Evolutionary conservation across 1,140 invertebrate species (phyloP).

Genomic region (Drosophila funebris): DNA sequence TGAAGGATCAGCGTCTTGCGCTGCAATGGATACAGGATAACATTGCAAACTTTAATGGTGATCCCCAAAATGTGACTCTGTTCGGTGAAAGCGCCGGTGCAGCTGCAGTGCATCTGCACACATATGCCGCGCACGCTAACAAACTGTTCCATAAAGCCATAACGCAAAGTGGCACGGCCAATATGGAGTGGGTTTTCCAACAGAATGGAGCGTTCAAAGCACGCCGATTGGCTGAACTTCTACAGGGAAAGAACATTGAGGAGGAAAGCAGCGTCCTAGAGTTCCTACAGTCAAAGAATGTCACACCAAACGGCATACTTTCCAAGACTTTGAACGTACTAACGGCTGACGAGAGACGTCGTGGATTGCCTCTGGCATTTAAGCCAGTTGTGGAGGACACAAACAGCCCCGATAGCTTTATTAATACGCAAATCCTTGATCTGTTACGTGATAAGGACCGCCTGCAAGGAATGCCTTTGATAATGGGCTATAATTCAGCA

Average conservation of each 20-base stretch:
- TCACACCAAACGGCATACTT: conserved; percentile 33
- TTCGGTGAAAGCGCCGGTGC: conserved; percentile 85
- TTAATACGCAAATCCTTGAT: conserved; percentile 52
- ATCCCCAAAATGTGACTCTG: conserved; percentile 85
- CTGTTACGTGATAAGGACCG: conserved; percentile 48
- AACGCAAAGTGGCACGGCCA: conserved; percentile 82
- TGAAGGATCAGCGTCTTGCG: conserved; percentile 86
- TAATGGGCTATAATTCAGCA: conserved; percentile 71
- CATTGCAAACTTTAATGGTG: conserved; percentile 86
- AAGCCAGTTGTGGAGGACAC: conserved; percentile 68
- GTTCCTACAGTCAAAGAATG: conserved; percentile 62
- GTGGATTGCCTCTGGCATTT: conserved; percentile 64
- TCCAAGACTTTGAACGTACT: conserved; percentile 50
- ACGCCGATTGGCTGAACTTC: conserved; percentile 47
- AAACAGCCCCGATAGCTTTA: conserved; percentile 59
- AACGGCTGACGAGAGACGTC: conserved; percentile 66
- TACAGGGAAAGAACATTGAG: conserved; percentile 52
- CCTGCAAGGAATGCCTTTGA: conserved; percentile 52
- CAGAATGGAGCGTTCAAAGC: conserved; percentile 43
- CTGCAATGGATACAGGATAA: conserved; percentile 86
- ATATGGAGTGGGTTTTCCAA: conserved; percentile 75
- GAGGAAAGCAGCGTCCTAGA: conserved; percentile 32
- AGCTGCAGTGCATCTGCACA: conserved; percentile 76
- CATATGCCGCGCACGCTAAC: conserved; percentile 65
- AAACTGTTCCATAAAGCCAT: conserved; percentile 84